These are phyloP conservation scores for Calidris pugnax DNA, from an alignment of 2,113 vertebrate species.

Conservation along the genomic window DNA sequence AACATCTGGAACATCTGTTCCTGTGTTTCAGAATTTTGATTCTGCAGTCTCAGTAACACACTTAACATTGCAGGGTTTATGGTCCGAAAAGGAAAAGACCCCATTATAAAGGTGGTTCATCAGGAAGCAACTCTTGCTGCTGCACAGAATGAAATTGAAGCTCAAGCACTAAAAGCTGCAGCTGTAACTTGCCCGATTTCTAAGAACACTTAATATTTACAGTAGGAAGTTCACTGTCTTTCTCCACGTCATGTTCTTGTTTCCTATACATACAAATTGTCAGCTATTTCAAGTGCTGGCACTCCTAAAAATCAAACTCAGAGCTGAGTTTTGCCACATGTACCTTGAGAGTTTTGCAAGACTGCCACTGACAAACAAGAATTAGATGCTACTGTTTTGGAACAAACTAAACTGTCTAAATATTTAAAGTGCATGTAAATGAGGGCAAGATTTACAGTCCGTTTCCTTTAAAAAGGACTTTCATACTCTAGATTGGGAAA, in stretches of 20 bases:
- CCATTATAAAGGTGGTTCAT: not conserved
- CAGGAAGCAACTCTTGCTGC: not conserved
- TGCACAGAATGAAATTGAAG: not conserved
- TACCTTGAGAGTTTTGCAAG: not conserved
- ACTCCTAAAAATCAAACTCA: not conserved
- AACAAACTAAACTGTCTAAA: slow-evolving; percentile 34
- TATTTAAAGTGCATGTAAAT: slow-evolving; percentile 11
- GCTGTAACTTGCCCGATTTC: not conserved
- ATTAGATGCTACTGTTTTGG: slow-evolving; percentile 30
- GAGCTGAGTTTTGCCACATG: not conserved
- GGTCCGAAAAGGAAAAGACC: not conserved
- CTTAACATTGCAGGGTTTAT: not conserved
- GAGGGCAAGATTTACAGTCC: not conserved
- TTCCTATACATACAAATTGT: not conserved
- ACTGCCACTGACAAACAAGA: not conserved
- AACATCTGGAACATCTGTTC: no score
- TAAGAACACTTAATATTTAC: not conserved
- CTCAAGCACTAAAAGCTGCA: not conserved
- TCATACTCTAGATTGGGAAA: not conserved
- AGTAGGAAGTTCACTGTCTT: not conserved
- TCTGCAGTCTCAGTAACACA: not conserved
- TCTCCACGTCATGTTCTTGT: not conserved
- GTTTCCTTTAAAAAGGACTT: not conserved
- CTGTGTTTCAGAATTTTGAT: not conserved
- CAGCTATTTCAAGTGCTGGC: not conserved